Conservation (phyloP, 2,797 vertebrate genomes). For the Astyanax mexicanus region DNA sequence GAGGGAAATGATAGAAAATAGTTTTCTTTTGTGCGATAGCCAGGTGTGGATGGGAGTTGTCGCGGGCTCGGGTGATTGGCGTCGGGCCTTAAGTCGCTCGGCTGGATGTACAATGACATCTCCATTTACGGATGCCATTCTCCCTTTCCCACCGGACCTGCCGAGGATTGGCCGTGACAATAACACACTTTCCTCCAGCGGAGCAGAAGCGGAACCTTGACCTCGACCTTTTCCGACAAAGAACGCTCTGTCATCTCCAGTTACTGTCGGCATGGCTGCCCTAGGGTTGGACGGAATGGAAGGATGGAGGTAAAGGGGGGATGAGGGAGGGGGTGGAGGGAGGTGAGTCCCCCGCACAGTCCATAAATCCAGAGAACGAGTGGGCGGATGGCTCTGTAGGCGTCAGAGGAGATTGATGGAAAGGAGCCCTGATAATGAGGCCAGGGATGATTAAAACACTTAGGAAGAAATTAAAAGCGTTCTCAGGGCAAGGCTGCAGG, state of each 20-base stretch:
- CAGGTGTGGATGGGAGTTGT: background rate
- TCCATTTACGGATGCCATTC: conserved; percentile 46
- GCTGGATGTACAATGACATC: conserved; percentile 21
- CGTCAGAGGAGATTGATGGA: conserved; percentile 43
- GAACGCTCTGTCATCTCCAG: conserved; percentile 48
- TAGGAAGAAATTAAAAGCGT: conserved; percentile 39
- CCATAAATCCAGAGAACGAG: conserved; percentile 34
- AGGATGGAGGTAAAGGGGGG: background rate
- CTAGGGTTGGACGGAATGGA: conserved; percentile 7
- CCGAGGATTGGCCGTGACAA: conserved; percentile 43
- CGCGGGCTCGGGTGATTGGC: conserved; percentile 22
- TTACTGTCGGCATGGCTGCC: conserved; percentile 45
- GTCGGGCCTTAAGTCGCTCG: background rate
- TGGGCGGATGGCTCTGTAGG: conserved; percentile 7
- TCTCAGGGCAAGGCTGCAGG: conserved; percentile 10
- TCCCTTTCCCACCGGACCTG: conserved; percentile 12
- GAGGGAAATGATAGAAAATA: conserved; percentile 16
- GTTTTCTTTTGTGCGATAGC: conserved; percentile 11
- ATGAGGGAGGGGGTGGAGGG: background rate
- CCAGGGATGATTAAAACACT: conserved; percentile 53
- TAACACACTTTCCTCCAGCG: conserved; percentile 41
- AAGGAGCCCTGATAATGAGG: conserved; percentile 40
- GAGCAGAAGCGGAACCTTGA: conserved; percentile 44
- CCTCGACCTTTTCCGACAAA: conserved; percentile 50
- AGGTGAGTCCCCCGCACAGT: background rate